phyloP scores from a whole-genome alignment of 2,888 invertebrate species.

The Elgonia sp. region DNA sequence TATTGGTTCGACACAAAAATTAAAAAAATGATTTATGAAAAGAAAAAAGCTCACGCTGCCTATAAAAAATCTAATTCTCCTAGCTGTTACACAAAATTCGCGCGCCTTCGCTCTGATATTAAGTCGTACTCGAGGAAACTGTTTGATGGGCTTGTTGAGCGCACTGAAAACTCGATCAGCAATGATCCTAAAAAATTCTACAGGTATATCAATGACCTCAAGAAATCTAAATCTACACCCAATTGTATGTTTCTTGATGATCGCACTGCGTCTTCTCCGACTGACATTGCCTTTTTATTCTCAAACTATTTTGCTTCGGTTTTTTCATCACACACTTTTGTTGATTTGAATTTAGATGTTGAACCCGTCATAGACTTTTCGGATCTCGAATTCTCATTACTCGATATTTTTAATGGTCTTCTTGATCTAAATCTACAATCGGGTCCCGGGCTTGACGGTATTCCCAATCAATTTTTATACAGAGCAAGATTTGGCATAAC shows the following conservation, averaged over 20 bases:
- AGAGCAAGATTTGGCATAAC: neutral
- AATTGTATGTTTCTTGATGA: neutral
- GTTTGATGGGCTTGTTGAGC: neutral
- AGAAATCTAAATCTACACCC: neutral
- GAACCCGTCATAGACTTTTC: neutral
- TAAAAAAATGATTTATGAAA: too few relatives aligned
- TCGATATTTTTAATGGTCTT: neutral
- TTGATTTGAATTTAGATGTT: too few relatives aligned
- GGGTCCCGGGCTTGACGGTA: constrained; percentile 3
- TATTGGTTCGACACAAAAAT: too few relatives aligned
- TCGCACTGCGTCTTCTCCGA: neutral
- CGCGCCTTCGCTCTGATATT: neutral
- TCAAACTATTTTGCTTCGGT: neutral
- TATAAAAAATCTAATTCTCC: neutral
- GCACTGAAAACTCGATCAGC: neutral
- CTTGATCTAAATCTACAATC: neutral
- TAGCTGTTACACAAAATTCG: neutral
- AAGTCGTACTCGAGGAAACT: neutral
- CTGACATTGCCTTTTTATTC: constrained; percentile 1
- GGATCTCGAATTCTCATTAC: neutral
- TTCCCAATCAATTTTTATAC: neutral
- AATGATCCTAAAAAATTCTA: constrained; percentile 5
- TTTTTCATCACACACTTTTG: neutral
- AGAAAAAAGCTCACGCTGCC: neutral
- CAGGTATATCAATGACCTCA: neutral